Evolutionary conservation across 2,888 invertebrate genomes (phyloP).

Genomic region (Pogonocherus hispidulus): DNA sequence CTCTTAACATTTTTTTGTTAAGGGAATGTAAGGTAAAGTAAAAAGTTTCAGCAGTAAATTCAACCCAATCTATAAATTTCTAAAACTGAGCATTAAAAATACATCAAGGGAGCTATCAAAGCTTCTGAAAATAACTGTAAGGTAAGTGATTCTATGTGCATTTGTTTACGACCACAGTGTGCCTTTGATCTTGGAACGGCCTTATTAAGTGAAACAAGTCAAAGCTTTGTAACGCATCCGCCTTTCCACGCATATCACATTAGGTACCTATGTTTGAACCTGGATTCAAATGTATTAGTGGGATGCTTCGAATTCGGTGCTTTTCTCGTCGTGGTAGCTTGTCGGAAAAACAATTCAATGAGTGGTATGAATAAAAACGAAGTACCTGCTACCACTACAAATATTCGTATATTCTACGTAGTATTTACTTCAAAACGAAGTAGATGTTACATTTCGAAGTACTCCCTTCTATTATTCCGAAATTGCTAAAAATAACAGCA

Average conservation of each 20-base stretch:
- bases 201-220: slow-evolving; percentile 1
- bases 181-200: not conserved
- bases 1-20: no score
- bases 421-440: no score
- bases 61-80: not conserved
- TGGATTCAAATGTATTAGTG: not conserved
- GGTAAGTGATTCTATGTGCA: not conserved
- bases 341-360: no score
- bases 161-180: not conserved
- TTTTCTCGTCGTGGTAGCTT: no score
- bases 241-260: not conserved
- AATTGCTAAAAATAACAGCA: no score
- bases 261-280: not conserved
- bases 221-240: slow-evolving; percentile 1
- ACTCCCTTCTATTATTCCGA: no score
- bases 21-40: no score
- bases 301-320: not conserved
- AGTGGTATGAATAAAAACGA: no score
- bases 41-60: no score
- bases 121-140: not conserved
- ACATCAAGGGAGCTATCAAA: not conserved
- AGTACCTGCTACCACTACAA: no score
- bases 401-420: no score
- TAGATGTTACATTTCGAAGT: no score
- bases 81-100: not conserved